phyloP scores from a whole-genome alignment of 2,888 invertebrate species.

The Ametastegia equiseti region DNA sequence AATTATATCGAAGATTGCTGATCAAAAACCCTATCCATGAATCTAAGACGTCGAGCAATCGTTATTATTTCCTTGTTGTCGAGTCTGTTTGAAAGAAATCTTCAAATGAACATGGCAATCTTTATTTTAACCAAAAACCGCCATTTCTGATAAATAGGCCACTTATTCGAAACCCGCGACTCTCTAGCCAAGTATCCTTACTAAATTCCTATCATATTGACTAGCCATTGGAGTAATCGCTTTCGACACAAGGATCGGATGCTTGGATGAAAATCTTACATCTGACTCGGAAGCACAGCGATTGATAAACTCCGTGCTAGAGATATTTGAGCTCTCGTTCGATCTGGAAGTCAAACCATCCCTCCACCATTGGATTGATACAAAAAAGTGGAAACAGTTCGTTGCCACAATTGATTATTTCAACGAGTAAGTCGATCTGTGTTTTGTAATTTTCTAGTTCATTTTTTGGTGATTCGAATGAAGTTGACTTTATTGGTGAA shows the following conservation, averaged over 20 bases:
- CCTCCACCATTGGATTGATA: constrained; percentile 64
- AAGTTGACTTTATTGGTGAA: not conserved
- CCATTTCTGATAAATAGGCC: too few relatives aligned
- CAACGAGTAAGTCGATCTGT: constrained; percentile 75
- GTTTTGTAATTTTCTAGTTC: not conserved
- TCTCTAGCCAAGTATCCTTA: not conserved
- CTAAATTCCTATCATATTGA: too few relatives aligned
- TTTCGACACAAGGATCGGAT: constrained; percentile 67
- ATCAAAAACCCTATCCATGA: too few relatives aligned
- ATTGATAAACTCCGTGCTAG: constrained; percentile 71
- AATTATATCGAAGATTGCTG: too few relatives aligned
- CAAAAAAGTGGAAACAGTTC: constrained; percentile 64
- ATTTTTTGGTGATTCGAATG: not conserved
- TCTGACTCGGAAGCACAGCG: constrained; percentile 72
- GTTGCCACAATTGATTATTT: constrained; percentile 72
- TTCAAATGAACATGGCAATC: too few relatives aligned
- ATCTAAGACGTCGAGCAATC: too few relatives aligned
- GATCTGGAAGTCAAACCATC: constrained; percentile 71
- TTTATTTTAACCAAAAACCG: too few relatives aligned
- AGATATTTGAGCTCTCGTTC: constrained; percentile 65
- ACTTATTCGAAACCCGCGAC: too few relatives aligned
- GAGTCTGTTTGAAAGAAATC: too few relatives aligned
- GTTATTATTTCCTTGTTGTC: too few relatives aligned
- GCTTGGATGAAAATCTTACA: constrained; percentile 68
- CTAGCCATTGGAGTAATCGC: too few relatives aligned